Conservation (phyloP, 2,797 vertebrate genomes). For the Rousettus madagascariensis region DNA sequence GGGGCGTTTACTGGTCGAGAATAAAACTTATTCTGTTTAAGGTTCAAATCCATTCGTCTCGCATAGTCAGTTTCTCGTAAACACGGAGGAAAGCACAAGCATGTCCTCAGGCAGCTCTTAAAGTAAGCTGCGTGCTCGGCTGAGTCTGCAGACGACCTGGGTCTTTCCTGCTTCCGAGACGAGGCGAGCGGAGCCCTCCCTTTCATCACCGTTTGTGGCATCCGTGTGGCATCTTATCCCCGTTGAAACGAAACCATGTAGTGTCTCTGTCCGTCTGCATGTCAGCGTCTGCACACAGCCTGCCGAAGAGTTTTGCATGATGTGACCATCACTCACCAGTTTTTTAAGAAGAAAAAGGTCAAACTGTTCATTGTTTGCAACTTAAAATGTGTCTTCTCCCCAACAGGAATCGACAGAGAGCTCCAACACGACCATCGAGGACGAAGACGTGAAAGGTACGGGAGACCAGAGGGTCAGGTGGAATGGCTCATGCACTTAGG, state of each 20-base stretch:
- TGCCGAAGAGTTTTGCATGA: constrained; percentile 84
- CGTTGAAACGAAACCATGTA: constrained; percentile 66
- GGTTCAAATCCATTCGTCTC: constrained; percentile 49
- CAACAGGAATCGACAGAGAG: constrained; percentile 97
- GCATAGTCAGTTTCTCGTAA: constrained; percentile 61
- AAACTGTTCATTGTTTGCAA: background rate
- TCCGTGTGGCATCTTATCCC: constrained; percentile 61
- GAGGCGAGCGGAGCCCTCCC: constrained; percentile 61
- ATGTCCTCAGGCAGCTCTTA: background rate
- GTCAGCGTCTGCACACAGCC: constrained; percentile 78
- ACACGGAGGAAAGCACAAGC: constrained; percentile 22
- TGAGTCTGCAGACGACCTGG: background rate
- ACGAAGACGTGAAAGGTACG: constrained; percentile 98
- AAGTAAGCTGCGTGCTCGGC: background rate
- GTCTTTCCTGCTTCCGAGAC: background rate
- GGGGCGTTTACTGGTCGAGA: background rate
- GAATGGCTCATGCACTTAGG: background rate
- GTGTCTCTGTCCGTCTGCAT: constrained; percentile 81
- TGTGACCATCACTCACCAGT: constrained; percentile 57
- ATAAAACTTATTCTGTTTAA: constrained; percentile 59
- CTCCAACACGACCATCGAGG: constrained; percentile 97
- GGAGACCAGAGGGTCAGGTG: too few species aligned
- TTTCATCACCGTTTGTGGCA: constrained; percentile 44
- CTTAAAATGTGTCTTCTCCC: constrained; percentile 71
- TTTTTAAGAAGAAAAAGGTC: background rate